Conservation (phyloP, 2,797 vertebrate genomes). For the Sylvilagus floridanus region DNA sequence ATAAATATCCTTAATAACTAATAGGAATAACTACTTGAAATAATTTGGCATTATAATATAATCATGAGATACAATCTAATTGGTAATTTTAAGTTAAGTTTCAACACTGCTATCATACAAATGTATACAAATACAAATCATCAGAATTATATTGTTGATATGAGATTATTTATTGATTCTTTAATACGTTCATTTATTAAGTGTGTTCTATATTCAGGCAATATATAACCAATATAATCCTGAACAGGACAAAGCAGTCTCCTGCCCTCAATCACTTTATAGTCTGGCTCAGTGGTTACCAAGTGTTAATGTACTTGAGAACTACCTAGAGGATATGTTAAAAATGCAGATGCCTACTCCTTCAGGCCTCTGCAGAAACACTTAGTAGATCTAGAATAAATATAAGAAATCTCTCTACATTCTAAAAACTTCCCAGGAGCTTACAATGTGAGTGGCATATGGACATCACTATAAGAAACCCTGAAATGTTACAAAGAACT, state of each 20-base stretch:
- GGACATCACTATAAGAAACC: conserved; percentile 13
- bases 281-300: background rate
- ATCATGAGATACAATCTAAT: conserved; percentile 11
- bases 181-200: background rate
- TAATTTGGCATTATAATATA: conserved; percentile 29
- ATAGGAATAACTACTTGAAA: background rate
- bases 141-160: background rate
- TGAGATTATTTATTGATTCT: conserved; percentile 18
- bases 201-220: background rate
- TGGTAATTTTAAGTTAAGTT: background rate
- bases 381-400: background rate
- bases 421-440: conserved; percentile 1
- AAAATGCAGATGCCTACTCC: background rate
- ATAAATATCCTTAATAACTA: conserved; percentile 5
- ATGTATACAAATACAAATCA: background rate
- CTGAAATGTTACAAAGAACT: background rate
- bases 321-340: conserved; percentile 2
- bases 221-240: conserved; percentile 48
- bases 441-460: background rate
- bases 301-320: conserved; percentile 23
- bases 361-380: background rate
- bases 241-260: background rate
- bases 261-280: background rate
- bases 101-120: background rate
- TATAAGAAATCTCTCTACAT: background rate